Percentiles rank a stretch among this genome's conserved stretches.
phyloP scores from a whole-genome alignment of 2,888 invertebrate genomes.

The Mythimna lalbum region DNA sequence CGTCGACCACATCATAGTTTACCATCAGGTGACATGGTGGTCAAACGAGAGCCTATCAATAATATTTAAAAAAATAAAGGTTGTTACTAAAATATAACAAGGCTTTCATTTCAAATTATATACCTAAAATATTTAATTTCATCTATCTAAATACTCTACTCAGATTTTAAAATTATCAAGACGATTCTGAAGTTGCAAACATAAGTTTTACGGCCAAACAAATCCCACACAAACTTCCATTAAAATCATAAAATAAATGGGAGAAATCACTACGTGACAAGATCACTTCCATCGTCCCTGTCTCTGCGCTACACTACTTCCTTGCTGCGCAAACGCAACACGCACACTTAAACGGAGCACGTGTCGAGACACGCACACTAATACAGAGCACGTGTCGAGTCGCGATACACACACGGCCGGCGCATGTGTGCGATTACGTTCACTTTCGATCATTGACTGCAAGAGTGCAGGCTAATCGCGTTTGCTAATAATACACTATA shows the following conservation, averaged over 20 bases:
- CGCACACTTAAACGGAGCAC: constrained; percentile 44
- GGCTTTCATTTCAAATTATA: neutral
- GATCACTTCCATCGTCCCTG: constrained; percentile 66
- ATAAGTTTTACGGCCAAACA: neutral
- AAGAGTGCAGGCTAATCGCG: constrained; percentile 67
- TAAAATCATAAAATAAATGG: constrained; percentile 25
- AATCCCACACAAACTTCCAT: constrained; percentile 3
- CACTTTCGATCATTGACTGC: constrained; percentile 81
- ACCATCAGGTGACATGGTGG: too few relatives aligned
- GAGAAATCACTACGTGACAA: constrained; percentile 56
- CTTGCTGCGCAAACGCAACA: constrained; percentile 69
- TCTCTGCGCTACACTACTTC: constrained; percentile 69
- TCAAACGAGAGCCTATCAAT: too few relatives aligned
- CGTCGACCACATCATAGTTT: too few relatives aligned
- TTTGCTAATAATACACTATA: constrained; percentile 57
- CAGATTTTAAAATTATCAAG: neutral
- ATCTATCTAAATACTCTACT: neutral
- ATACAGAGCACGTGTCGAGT: constrained; percentile 8
- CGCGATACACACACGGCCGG: constrained; percentile 38
- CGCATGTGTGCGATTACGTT: constrained; percentile 73
- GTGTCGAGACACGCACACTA: constrained; percentile 46
- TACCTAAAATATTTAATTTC: neutral
- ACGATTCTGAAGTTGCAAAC: neutral
- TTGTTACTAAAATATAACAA: too few relatives aligned
- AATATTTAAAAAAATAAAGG: too few relatives aligned